Evolutionary conservation across 2,888 invertebrate species (phyloP).

Genomic region (Cataglyphis altisquamis): DNA sequence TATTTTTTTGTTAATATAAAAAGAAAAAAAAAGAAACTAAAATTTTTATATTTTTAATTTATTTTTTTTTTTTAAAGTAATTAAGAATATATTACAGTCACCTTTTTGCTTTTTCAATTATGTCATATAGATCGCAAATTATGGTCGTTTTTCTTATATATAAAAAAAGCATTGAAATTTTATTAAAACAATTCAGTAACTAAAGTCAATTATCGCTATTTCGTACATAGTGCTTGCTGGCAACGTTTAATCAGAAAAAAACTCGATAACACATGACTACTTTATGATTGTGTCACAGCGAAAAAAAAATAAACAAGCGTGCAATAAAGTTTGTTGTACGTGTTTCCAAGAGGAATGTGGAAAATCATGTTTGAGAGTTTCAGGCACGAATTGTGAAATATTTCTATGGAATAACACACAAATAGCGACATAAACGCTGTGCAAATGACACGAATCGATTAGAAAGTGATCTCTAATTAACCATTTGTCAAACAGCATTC

Average conservation of each 20-base stretch:
- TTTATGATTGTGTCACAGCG: conserved; percentile 41
- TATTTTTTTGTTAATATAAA: too few species aligned
- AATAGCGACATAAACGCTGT: conserved; percentile 29
- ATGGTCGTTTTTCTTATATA: background rate
- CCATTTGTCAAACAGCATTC: conserved; percentile 25
- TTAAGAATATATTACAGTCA: background rate
- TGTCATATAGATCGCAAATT: background rate
- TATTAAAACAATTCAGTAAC: conserved; percentile 16
- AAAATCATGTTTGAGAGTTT: conserved; percentile 70
- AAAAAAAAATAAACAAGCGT: conserved; percentile 35
- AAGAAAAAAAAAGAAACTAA: too few species aligned
- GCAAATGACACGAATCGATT: conserved; percentile 38
- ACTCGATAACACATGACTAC: conserved; percentile 39
- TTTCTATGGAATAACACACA: conserved; percentile 31
- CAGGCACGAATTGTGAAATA: conserved; percentile 60
- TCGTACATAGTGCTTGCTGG: background rate
- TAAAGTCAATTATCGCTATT: conserved; percentile 16
- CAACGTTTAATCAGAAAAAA: conserved; percentile 43
- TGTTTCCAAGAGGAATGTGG: conserved; percentile 26
- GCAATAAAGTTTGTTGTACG: conserved; percentile 59
- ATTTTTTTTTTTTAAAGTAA: too few species aligned
- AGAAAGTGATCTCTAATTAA: conserved; percentile 49
- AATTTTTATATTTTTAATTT: too few species aligned
- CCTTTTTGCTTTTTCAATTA: background rate
- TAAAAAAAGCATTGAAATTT: background rate